These are phyloP conservation scores for Pedetes capensis DNA, from an alignment of 2,113 vertebrate species.

Conservation along the genomic window DNA sequence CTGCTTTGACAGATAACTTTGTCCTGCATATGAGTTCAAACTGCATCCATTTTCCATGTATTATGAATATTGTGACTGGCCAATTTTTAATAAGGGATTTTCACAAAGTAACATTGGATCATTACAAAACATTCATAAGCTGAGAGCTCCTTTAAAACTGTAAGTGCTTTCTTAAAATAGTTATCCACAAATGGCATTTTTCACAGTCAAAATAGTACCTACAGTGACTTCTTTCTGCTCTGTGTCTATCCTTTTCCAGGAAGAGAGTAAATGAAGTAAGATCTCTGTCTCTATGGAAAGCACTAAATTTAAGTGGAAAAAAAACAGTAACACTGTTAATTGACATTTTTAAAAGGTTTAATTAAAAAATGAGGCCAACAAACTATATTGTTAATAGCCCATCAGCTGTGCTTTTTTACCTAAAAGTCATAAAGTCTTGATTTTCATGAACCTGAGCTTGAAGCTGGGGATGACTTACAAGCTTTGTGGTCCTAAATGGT, in stretches of 20 bases:
- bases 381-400: background rate
- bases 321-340: background rate
- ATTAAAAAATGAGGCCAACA: background rate
- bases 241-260: background rate
- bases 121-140: background rate
- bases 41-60: background rate
- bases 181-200: constrained; percentile 2
- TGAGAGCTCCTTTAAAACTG: background rate
- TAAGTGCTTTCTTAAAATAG: background rate
- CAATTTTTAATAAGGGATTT: background rate
- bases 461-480: background rate
- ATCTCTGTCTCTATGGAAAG: background rate
- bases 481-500: background rate
- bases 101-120: background rate
- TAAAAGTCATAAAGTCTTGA: background rate
- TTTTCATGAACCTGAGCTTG: background rate
- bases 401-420: background rate
- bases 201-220: background rate
- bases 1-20: background rate
- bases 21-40: background rate
- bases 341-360: constrained; percentile 18
- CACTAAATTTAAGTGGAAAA: background rate
- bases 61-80: background rate
- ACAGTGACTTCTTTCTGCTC: background rate
- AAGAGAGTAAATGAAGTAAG: background rate